Evolutionary conservation across 2,888 invertebrate species (phyloP).

Genomic region (Plebejus anna): DNA sequence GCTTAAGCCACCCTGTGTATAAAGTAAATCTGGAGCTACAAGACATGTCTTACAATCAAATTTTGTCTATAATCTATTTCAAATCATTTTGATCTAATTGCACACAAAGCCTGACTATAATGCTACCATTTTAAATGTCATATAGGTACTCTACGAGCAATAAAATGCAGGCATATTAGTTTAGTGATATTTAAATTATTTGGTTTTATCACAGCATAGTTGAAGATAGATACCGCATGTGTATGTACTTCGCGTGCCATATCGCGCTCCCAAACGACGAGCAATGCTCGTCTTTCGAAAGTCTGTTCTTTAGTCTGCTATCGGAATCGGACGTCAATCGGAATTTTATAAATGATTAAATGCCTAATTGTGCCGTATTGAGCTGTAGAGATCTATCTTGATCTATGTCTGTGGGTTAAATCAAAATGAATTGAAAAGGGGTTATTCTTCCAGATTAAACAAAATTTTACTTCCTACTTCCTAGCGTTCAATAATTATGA

Average conservation of each 20-base stretch:
- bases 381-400: too few species aligned
- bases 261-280: too few species aligned
- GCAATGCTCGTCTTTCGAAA: too few species aligned
- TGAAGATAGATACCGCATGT: too few species aligned
- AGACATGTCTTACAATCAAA: neutral
- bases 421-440: neutral
- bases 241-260: too few species aligned
- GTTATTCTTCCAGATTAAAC: neutral
- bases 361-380: too few species aligned
- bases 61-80: neutral
- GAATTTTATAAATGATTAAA: too few species aligned
- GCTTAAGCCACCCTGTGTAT: neutral
- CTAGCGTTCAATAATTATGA: neutral
- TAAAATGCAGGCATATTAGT: neutral
- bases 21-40: neutral
- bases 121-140: neutral
- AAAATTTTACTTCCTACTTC: conserved; percentile 11
- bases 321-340: too few species aligned
- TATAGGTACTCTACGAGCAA: neutral
- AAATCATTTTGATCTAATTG: neutral
- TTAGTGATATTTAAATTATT: neutral
- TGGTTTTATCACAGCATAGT: too few species aligned
- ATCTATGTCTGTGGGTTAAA: too few species aligned
- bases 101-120: neutral
- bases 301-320: too few species aligned